Evolutionary conservation across 2,113 vertebrate genomes (phyloP), one percentile per base, ranked within the genome.

Genomic region (Siphamia tubifer): DNA sequence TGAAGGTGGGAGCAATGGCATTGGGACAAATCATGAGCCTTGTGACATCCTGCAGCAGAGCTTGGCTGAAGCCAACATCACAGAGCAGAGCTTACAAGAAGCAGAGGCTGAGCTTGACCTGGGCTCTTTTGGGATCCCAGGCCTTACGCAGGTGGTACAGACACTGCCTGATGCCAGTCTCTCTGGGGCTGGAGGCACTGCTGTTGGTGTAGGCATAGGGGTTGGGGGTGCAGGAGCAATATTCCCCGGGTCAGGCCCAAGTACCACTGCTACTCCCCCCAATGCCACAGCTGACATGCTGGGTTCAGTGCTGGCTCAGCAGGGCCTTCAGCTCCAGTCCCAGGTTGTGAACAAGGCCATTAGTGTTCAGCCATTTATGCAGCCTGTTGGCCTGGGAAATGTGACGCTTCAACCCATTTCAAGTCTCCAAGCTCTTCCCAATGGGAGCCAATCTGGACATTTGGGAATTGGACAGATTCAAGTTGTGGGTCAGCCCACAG

Each of bases 21-120:
- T 92, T 44, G 92, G 90, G 71, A 89, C 87, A 3, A 94, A 90
- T 25, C 72, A 95, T 0, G 96, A 96, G 71, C 95, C 97, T 0
- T 99, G 97, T 7, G 97, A 99, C 92, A 99, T 99, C 87, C 93
- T 99, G 2, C 97, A 97, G 87, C 97, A 98, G 93, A 98, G 96
- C 82, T 87, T 99, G 58, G 96, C 97, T 0, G 97, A 98, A 82
- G 97, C 97, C 52, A 98, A 98, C 89, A 99, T 98, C 92, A 98
- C 97, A 0, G 96, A 98, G 82, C 97, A 99, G 87, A 98, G 96
- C 0, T 72, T 99, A 54, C 92, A 94, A 74, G 96, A 97, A 78
- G 96, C 96, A 0, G 96, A 98, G 34, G 95, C 94, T 0, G 97
- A 98, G 79, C 90, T 99, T 89, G 97, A 98, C 75, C 89, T 98